Conservation (phyloP, 2,888 invertebrate genomes). For the Ferrisia virgata region DNA sequence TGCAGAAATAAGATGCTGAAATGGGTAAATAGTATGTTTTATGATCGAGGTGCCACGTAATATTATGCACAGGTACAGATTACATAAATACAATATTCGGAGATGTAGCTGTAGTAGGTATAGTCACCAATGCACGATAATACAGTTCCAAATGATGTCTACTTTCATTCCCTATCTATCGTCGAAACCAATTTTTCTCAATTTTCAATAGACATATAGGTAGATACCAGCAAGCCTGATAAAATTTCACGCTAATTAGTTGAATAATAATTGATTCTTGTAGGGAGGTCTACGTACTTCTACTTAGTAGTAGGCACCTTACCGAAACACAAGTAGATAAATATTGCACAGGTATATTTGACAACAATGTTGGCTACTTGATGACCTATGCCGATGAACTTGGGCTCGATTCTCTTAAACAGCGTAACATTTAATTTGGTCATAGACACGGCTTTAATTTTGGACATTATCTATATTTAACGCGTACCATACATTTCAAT, state of each 20-base stretch:
- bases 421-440: not conserved
- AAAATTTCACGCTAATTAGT: not conserved
- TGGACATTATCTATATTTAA: not conserved
- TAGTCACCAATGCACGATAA: not conserved
- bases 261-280: not conserved
- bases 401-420: not conserved
- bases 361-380: not conserved
- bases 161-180: not conserved
- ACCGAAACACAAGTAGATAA: no score
- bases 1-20: slow-evolving; percentile 1
- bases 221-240: not conserved
- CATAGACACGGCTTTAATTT: not conserved
- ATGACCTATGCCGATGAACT: not conserved
- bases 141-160: not conserved
- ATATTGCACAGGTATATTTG: not conserved
- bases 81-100: not conserved
- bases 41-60: slow-evolving; percentile 6
- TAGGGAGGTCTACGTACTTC: not conserved
- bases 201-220: not conserved
- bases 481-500: not conserved
- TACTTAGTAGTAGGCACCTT: no score
- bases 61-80: slow-evolving; percentile 3
- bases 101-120: not conserved
- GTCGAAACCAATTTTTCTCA: not conserved
- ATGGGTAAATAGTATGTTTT: not conserved